Base-by-base conservation (phyloP, 2,888 invertebrate species). In the Linhomoeus sp. region DNA sequence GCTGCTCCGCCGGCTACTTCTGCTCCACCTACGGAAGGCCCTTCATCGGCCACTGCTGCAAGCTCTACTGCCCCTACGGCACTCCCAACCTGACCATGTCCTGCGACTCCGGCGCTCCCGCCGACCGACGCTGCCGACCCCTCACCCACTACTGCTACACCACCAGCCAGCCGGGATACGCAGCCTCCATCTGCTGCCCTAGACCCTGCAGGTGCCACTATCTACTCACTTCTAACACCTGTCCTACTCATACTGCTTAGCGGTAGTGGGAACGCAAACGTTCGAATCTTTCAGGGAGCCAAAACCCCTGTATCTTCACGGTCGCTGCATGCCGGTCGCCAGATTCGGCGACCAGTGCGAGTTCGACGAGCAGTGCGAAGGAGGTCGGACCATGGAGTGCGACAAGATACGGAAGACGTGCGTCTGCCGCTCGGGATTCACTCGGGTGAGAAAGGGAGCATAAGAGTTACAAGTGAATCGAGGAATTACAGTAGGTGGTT, bases 21-120 rank as follows among this genome's bases (percentile, higher is more conserved):
- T 63, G 63, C 48, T 60, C 58, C 45, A 61, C 61, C 7, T 63
- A 61, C 51, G 63, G 63, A 19, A 60, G 59, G 45, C 64, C 63
- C 1, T 59, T 58, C 51, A 58, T 62, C 37, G 63, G 63, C 1
- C 62, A 62, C 47, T 63, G 63, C 48, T 63, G 63, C 51, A 56
- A 58, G 17, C 45, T 63, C 35, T 50, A 56, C n/a, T 63, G 63
- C 43, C 63, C 63, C 23, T 64, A 59, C 51, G 63, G 63, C 41
- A 57, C 59, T 48, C 60, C 63, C 17, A 61, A 62, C 50, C 50
- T 60, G 25, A 22, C 17, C 12, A 3, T 14, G 35, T 20, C 25
- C n/a, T 47, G 47, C 39, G 47, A 47, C 38, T 33, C 42, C 17
- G 42, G 50, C 25, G 19, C 45, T 26, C 15, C 2, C 25, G 3